These are phyloP conservation scores for Mythimna vitellina DNA, from an alignment of 2,888 invertebrate species.

Conservation along the genomic window DNA sequence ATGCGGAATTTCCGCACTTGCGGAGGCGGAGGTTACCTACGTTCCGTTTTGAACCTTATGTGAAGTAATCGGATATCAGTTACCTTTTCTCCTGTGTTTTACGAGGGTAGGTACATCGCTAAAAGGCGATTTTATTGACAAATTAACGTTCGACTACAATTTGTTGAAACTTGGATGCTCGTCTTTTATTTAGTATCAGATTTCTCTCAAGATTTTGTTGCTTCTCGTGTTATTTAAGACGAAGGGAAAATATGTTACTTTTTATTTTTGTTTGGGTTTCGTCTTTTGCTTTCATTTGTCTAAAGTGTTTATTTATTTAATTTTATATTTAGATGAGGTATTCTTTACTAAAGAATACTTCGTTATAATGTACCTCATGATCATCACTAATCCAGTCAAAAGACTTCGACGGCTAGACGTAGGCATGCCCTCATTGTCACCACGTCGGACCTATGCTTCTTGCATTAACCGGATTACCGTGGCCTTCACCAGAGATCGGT, in stretches of 20 bases:
- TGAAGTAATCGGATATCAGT: constrained; percentile 30
- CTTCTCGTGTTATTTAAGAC: constrained; percentile 30
- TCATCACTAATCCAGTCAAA: too few species aligned
- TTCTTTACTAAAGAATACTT: background rate
- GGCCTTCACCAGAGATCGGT: too few species aligned
- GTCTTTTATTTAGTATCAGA: constrained; percentile 22
- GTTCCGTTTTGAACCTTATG: background rate
- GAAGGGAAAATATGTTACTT: background rate
- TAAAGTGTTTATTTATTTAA: background rate
- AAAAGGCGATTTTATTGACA: constrained; percentile 55
- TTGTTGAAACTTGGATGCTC: constrained; percentile 35
- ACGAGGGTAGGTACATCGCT: constrained; percentile 15
- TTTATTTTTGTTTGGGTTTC: constrained; percentile 19
- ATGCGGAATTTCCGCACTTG: too few species aligned
- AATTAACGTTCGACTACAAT: constrained; percentile 45
- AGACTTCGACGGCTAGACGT: too few species aligned
- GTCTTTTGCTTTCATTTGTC: background rate
- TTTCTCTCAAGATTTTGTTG: constrained; percentile 9
- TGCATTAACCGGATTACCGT: too few species aligned
- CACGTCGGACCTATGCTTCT: too few species aligned
- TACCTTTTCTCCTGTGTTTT: constrained; percentile 32
- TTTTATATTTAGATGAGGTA: background rate
- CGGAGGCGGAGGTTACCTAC: too few species aligned
- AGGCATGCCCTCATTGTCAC: too few species aligned
- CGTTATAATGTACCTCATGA: too few species aligned